Conservation (phyloP, 2,888 invertebrate genomes). For the Lomographa bimaculata region DNA sequence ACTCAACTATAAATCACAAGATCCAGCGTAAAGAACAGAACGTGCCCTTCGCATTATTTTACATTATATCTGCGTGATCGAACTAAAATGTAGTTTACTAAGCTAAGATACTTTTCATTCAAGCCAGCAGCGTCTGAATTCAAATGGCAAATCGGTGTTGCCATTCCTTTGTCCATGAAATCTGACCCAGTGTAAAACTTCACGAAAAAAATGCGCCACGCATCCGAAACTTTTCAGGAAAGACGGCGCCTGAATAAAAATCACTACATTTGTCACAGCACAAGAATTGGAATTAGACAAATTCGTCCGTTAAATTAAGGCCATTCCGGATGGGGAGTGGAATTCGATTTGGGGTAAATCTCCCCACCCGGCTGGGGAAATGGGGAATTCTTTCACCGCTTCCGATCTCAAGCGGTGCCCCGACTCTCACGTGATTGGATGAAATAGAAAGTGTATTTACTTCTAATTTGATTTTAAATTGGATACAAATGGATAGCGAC, state of each 20-base stretch:
- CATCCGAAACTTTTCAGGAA: constrained; percentile 41
- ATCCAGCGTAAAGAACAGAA: too few relatives aligned
- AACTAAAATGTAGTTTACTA: too few relatives aligned
- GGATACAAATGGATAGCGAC: constrained; percentile 72
- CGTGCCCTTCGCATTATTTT: too few relatives aligned
- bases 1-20: too few relatives aligned
- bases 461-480: constrained; percentile 80
- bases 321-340: constrained; percentile 65
- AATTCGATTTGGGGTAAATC: constrained; percentile 80
- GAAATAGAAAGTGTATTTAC: constrained; percentile 76
- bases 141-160: constrained; percentile 14
- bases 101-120: constrained; percentile 6
- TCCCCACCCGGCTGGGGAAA: constrained; percentile 60
- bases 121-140: background rate
- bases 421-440: constrained; percentile 70
- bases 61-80: too few relatives aligned
- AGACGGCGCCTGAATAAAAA: constrained; percentile 69
- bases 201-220: constrained; percentile 38
- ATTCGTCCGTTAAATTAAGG: constrained; percentile 82
- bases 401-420: constrained; percentile 53
- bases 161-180: constrained; percentile 14
- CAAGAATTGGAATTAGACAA: constrained; percentile 82
- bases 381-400: constrained; percentile 60
- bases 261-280: constrained; percentile 80
- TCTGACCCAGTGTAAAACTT: constrained; percentile 20